phyloP scores from a whole-genome alignment of 2,888 invertebrate species.

The Melipona bicolor region DNA sequence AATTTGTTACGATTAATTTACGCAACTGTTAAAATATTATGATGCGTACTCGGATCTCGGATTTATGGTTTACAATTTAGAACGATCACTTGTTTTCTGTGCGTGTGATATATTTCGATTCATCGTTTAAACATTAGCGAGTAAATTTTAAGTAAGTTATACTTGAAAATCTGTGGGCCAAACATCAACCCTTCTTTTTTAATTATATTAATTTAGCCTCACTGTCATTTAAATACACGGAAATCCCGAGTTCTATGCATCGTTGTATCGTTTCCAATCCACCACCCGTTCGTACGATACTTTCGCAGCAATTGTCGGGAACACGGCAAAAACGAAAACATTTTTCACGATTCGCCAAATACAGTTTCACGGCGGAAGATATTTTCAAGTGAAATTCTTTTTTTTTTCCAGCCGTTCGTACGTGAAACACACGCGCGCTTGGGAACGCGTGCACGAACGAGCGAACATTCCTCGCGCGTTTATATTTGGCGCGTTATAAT shows the following conservation, averaged over 20 bases:
- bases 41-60: neutral
- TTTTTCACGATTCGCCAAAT: neutral
- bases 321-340: neutral
- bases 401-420: neutral
- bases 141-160: too few relatives aligned
- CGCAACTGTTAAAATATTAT: neutral
- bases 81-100: neutral
- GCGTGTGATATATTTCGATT: neutral
- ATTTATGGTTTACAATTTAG: neutral
- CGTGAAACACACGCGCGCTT: neutral
- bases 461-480: neutral
- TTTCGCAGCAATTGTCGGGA: neutral
- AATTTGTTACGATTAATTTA: neutral
- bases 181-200: too few relatives aligned
- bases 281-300: neutral
- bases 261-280: neutral
- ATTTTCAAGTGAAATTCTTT: neutral
- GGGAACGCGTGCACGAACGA: neutral
- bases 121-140: too few relatives aligned
- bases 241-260: neutral
- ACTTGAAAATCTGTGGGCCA: too few relatives aligned
- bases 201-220: too few relatives aligned
- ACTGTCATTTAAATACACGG: neutral
- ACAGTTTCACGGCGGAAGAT: neutral
- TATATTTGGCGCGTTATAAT: constrained; percentile 53